phyloP scores from a whole-genome alignment of 1,140 invertebrate species.

The Drosophila parvula region DNA sequence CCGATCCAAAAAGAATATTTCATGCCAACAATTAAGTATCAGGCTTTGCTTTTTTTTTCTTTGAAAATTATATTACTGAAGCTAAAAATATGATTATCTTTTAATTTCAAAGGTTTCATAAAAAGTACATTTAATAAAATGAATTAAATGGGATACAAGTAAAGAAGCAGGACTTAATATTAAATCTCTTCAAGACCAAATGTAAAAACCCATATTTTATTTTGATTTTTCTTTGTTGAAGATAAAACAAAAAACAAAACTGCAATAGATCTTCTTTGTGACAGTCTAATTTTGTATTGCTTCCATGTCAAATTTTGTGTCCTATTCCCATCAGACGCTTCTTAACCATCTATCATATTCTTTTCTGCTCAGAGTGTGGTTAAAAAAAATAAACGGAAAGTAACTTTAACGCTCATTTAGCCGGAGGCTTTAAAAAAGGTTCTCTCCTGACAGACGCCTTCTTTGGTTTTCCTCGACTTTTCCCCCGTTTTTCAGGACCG shows the following conservation, averaged over 20 bases:
- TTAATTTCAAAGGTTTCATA: too few relatives aligned
- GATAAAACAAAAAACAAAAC: background rate
- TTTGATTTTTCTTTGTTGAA: background rate
- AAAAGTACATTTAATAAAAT: too few relatives aligned
- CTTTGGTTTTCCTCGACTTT: constrained; percentile 9
- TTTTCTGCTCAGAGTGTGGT: constrained; percentile 14
- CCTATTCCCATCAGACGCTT: background rate
- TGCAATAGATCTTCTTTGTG: constrained; percentile 5
- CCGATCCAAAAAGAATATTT: constrained; percentile 1
- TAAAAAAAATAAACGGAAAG: constrained; percentile 8
- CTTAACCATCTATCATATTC: constrained; percentile 54
- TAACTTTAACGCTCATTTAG: constrained; percentile 68
- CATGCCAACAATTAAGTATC: background rate
- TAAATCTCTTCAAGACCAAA: background rate
- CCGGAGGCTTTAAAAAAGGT: constrained; percentile 71
- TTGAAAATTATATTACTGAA: too few relatives aligned
- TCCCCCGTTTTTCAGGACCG: constrained; percentile 18
- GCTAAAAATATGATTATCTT: too few relatives aligned
- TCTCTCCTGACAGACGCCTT: constrained; percentile 22
- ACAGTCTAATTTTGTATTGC: constrained; percentile 10
- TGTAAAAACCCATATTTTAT: background rate
- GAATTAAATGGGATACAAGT: too few relatives aligned
- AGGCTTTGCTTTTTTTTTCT: background rate
- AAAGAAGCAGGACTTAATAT: too few relatives aligned
- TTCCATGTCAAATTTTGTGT: background rate